A percentile compares a stretch with the other conserved stretches of the same genome.
phyloP scores from a whole-genome alignment of 2,113 vertebrate genomes.

The Lutjanus erythropterus region DNA sequence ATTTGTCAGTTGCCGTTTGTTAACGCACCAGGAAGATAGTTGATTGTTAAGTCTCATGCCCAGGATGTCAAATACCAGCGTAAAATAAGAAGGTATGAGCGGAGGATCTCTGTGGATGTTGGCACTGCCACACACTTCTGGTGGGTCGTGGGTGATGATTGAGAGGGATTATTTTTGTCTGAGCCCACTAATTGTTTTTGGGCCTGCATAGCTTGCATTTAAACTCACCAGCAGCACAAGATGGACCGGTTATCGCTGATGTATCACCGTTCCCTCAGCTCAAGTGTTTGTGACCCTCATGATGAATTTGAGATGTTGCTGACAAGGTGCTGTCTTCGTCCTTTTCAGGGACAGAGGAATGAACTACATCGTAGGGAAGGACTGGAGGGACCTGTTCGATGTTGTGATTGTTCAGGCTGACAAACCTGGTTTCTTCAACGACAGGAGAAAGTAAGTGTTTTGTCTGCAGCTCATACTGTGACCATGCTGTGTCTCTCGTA shows the following conservation, averaged over 20 bases:
- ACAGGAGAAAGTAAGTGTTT: constrained; percentile 94
- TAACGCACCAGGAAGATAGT: too few relatives aligned
- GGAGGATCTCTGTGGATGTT: too few relatives aligned
- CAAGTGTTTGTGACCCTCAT: neutral
- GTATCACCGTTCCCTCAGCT: neutral
- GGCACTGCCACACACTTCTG: too few relatives aligned
- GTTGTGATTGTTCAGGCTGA: constrained; percentile 98
- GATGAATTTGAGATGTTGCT: constrained; percentile 25
- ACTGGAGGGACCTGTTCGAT: constrained; percentile 98
- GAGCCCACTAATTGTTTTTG: too few relatives aligned
- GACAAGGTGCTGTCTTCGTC: constrained; percentile 19
- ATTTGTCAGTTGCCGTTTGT: too few relatives aligned
- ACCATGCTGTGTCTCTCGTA: neutral
- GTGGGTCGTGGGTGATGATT: too few relatives aligned
- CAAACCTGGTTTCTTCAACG: constrained; percentile 97
- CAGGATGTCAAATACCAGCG: too few relatives aligned
- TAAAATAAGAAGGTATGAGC: too few relatives aligned
- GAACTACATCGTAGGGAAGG: constrained; percentile 95
- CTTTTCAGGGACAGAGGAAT: constrained; percentile 93
- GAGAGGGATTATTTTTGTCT: too few relatives aligned
- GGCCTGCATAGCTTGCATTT: too few relatives aligned
- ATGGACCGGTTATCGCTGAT: neutral
- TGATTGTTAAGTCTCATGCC: too few relatives aligned
- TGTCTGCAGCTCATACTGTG: neutral
- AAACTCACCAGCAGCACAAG: neutral